Conservation (phyloP, 2,797 vertebrate species). For the Paramormyrops hopkinsi region DNA sequence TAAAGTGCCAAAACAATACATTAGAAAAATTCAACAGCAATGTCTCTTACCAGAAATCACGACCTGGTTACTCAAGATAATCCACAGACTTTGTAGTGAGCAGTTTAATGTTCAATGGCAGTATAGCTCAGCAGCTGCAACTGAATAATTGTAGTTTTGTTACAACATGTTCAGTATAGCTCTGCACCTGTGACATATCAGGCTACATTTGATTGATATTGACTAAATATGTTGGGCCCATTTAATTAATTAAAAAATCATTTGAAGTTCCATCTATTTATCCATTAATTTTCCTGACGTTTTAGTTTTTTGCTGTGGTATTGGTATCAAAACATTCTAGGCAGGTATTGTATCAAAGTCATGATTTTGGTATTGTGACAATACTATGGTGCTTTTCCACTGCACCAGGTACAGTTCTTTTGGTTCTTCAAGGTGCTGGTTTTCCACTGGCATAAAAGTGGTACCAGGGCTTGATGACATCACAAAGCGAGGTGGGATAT, state of each 20-base stretch:
- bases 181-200: background rate
- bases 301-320: background rate
- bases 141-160: background rate
- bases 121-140: background rate
- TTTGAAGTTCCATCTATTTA: background rate
- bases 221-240: background rate
- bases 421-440: background rate
- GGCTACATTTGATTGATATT: background rate
- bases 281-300: background rate
- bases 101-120: background rate
- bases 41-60: background rate
- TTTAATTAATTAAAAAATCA: background rate
- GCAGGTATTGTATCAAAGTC: background rate
- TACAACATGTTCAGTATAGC: background rate
- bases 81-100: background rate
- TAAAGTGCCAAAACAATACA: background rate
- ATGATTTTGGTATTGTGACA: background rate
- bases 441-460: background rate
- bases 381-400: no score
- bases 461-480: background rate
- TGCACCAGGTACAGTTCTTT: background rate
- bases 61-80: background rate
- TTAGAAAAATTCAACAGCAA: background rate
- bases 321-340: background rate
- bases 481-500: background rate